Percentiles rank a stretch among this genome's conserved stretches.
phyloP scores from a whole-genome alignment of 2,113 vertebrate species.

The Siphamia tubifer region DNA sequence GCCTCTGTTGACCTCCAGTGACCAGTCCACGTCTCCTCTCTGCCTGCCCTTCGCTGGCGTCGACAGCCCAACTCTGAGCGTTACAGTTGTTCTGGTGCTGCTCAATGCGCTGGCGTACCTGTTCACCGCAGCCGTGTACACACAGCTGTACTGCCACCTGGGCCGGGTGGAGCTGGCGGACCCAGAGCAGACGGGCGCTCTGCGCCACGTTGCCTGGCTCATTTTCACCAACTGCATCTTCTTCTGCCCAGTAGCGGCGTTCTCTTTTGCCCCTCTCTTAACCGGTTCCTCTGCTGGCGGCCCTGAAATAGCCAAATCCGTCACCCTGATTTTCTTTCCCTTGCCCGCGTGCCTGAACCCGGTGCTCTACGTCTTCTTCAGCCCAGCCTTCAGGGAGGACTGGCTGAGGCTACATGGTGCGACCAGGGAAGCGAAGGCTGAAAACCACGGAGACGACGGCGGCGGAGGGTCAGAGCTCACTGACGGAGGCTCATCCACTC shows the following conservation, averaged over 20 bases:
- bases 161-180: conserved; percentile 91
- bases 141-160: conserved; percentile 93
- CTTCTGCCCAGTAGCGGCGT: conserved; percentile 96
- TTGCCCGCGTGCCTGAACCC: conserved; percentile 94
- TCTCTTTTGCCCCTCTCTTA: conserved; percentile 92
- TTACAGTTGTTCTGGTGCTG: conserved; percentile 91
- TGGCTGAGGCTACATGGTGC: conserved; percentile 84
- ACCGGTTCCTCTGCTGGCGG: conserved; percentile 83
- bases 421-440: conserved; percentile 65
- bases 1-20: conserved; percentile 82
- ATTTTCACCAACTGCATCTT: conserved; percentile 99
- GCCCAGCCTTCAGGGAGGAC: conserved; percentile 94
- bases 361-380: conserved; percentile 95
- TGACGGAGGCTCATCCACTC: conserved; percentile 56
- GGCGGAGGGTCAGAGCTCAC: conserved; percentile 60
- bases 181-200: conserved; percentile 86
- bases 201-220: conserved; percentile 95
- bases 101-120: conserved; percentile 93
- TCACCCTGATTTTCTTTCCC: conserved; percentile 95
- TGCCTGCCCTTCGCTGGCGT: conserved; percentile 93
- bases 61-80: conserved; percentile 85
- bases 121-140: conserved; percentile 93
- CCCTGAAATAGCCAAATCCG: conserved; percentile 94
- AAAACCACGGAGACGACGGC: conserved; percentile 60
- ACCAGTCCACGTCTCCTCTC: conserved; percentile 88